These are phyloP conservation scores for Drosophila parvula DNA, from an alignment of 1,140 invertebrate genomes.

Conservation along the genomic window DNA sequence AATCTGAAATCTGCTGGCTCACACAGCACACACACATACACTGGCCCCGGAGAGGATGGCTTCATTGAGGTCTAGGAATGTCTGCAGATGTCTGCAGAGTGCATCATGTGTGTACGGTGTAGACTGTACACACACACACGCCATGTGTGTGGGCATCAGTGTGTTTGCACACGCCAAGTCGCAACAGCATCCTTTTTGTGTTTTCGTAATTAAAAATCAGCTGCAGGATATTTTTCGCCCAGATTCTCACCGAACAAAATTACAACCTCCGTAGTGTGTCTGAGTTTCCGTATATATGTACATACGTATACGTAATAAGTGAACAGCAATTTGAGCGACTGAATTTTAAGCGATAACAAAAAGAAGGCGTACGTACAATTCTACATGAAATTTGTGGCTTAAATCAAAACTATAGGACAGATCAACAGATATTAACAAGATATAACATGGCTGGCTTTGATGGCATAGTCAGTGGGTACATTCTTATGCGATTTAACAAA, in stretches of 20 bases:
- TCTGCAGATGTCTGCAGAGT: constrained; percentile 35
- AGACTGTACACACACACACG: constrained; percentile 6
- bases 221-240: constrained; percentile 73
- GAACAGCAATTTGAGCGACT: constrained; percentile 40
- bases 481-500: no score
- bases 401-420: no score
- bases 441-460: no score
- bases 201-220: constrained; percentile 80
- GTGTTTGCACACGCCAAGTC: constrained; percentile 70
- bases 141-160: background rate
- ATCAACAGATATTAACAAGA: no score
- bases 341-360: no score
- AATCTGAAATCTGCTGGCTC: constrained; percentile 75
- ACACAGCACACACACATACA: constrained; percentile 40
- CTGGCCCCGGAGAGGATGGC: constrained; percentile 43
- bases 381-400: no score
- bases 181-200: constrained; percentile 73
- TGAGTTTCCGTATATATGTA: no score
- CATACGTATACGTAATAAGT: constrained; percentile 22
- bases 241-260: constrained; percentile 57
- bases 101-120: background rate
- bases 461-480: no score
- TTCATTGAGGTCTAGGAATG: constrained; percentile 75
- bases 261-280: constrained; percentile 52
- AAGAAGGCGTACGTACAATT: no score